These are phyloP conservation scores for Macquaria ambigua DNA, from an alignment of 2,113 vertebrate genomes.

Conservation along the genomic window DNA sequence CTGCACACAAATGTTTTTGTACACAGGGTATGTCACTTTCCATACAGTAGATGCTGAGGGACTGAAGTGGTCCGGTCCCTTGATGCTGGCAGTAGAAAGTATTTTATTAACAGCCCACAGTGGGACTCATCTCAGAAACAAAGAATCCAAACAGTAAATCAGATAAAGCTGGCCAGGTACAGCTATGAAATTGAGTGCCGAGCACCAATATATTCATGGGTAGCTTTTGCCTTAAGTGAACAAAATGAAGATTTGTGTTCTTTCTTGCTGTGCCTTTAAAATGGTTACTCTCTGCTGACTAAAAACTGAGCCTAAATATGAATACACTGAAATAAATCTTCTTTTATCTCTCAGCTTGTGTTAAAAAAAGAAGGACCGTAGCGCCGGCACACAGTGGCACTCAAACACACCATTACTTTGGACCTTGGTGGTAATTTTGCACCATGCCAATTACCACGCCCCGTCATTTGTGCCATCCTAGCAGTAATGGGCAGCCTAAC, in stretches of 20 bases:
- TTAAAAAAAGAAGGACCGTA: not conserved
- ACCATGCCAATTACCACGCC: slow-evolving; percentile 49
- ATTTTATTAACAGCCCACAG: slow-evolving; percentile 13
- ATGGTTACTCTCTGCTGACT: slow-evolving; percentile 10
- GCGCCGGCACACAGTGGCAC: slow-evolving; percentile 7
- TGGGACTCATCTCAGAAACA: slow-evolving; percentile 16
- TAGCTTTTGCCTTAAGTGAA: slow-evolving; percentile 9
- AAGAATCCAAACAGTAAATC: slow-evolving; percentile 18
- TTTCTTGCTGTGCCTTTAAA: slow-evolving; percentile 16
- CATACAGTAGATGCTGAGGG: slow-evolving; percentile 2
- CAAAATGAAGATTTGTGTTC: slow-evolving; percentile 44
- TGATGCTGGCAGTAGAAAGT: slow-evolving; percentile 10
- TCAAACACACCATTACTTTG: slow-evolving; percentile 44
- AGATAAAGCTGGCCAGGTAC: not conserved
- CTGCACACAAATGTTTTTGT: slow-evolving; percentile 10
- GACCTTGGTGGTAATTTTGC: slow-evolving; percentile 46
- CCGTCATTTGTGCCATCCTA: slow-evolving; percentile 45
- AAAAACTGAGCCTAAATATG: slow-evolving; percentile 19
- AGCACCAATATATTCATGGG: slow-evolving; percentile 11
- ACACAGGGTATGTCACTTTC: slow-evolving; percentile 6
- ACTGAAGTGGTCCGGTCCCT: not conserved
- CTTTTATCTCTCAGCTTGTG: slow-evolving; percentile 22
- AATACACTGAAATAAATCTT: slow-evolving; percentile 17
- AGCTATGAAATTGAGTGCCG: slow-evolving; percentile 5
- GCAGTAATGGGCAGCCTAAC: slow-evolving; percentile 40